Evolutionary conservation across 2,888 invertebrate species (phyloP), one percentile per base, ranked within the genome.

Genomic region (Camptogramma bilineatum): DNA sequence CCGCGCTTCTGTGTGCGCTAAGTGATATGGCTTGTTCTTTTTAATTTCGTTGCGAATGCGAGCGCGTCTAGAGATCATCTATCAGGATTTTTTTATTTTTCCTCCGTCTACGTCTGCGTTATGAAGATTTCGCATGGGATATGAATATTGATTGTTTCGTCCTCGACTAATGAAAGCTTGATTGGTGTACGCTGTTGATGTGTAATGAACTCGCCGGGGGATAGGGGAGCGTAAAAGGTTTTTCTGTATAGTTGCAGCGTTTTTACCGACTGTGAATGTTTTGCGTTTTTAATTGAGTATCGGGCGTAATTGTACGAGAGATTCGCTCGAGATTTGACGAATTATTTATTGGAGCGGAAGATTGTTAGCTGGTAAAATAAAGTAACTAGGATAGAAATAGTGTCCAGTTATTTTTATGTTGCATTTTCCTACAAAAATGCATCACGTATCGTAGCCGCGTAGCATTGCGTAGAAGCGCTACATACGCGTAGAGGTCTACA

Each of bases 1-100:
- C 86, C 84, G 78, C 88, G 90, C 87, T 83, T 85, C 88, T 88
- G 91, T 91, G 92, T 91, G 91, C 91, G 87, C 91, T 92, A 92
- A 92, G 91, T 93, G 92, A 92, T 93, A 91, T 91, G 91, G 84
- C 91, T 90, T 91, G 91, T 91, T 92, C 91, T 91, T 93, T 92
- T 93, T 92, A 92, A 92, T 93, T 93, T 91, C 87, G 91, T 91
- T 88, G 85, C 81, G 88, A 86, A 84, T 85, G 88, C 84, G 81
- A 76, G 80, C 84, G 81, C 80, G 82, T 83, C 73, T 73, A 80
- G 79, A 82, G 84, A 91, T 90, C 90, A 90, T 92, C 90, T 90
- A 91, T 92, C 91, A 90, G 77, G 77, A 71, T 81, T 83, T 83
- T 85, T 85, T 82, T 75, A 65, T 74, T 74, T 72, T 73, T 74